phyloP scores from a whole-genome alignment of 2,113 vertebrate genomes.

The Phainopepla nitens region DNA sequence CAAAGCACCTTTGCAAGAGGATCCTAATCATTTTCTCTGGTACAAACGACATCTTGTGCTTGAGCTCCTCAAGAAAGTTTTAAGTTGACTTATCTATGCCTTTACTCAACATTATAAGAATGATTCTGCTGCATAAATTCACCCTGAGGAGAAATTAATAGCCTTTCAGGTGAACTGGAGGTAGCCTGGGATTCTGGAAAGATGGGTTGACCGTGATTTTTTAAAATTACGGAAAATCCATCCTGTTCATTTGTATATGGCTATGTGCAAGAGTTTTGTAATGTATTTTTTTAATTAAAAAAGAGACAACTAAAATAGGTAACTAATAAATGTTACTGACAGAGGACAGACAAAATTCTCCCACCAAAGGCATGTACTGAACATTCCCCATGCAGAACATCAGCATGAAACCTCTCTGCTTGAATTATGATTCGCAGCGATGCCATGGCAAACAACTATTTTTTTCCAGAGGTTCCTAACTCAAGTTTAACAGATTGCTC shows the following conservation, averaged over 20 bases:
- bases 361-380: not conserved
- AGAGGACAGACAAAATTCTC: not conserved
- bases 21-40: not conserved
- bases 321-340: not conserved
- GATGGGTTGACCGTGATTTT: not conserved
- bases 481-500: constrained; percentile 42
- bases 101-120: not conserved
- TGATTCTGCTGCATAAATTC: not conserved
- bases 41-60: rapidly evolving
- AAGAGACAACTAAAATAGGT: not conserved
- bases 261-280: not conserved
- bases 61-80: not conserved
- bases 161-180: not conserved
- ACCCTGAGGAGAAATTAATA: not conserved
- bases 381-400: not conserved
- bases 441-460: constrained; percentile 9
- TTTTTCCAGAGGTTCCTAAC: constrained; percentile 9
- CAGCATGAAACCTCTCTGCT: not conserved
- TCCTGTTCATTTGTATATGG: not conserved
- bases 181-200: not conserved
- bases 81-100: not conserved
- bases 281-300: not conserved
- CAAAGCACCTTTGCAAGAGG: not conserved
- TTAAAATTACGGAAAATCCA: not conserved
- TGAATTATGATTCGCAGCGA: not conserved